Evolutionary conservation across 2,113 vertebrate genomes (phyloP), one percentile per base, ranked within the genome.

Genomic region (Crotalus viridis): DNA sequence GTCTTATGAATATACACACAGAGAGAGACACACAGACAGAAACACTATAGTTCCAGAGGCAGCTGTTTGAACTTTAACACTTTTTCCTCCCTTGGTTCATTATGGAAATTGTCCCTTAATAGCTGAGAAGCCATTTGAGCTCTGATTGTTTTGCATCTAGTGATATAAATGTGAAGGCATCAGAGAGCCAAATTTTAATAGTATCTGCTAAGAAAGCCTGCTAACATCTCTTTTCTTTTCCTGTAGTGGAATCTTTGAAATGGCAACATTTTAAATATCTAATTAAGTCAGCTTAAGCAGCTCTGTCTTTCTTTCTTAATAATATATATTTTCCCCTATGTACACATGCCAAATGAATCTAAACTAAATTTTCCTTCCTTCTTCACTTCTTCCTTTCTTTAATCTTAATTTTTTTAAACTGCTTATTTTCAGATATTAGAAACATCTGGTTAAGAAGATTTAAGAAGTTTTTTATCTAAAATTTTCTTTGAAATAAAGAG

Each of bases 201-300:
- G 64, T 90, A 51, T 59, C 48, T 87, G 54, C 17, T 90, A 28
- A 52, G 59, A 6, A 92, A 46, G 0, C 10, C 52, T 88, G 26
- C 13, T 57, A 92, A 57, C 51, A 55, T 92, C 59, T 43, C 92
- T 64, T 91, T 94, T 46, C 1, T 9, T 95, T 95, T 95, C 54
- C 59, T 95, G 54, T 1, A 91, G 28, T 54, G 1, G 17, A 93
- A 91, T 52, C 5, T 91, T 15, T n/a, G 6, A 0, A 22, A 89
- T 54, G 8, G 3, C 2, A 93, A 93, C 54, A 94, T 94, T 95
- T 95, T 88, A 4, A 54, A 90, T 94, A 1, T 12, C 39, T 90
- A 91, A 74, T 96, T 94, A 5, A 5, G 89, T 5, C n/a, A 94
- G 51, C 33, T 26, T 87, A 93, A 64, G 0, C 64, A 56, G 33